Evolutionary conservation across 2,113 vertebrate genomes (phyloP).

Genomic region (Hemibagrus wyckioides): DNA sequence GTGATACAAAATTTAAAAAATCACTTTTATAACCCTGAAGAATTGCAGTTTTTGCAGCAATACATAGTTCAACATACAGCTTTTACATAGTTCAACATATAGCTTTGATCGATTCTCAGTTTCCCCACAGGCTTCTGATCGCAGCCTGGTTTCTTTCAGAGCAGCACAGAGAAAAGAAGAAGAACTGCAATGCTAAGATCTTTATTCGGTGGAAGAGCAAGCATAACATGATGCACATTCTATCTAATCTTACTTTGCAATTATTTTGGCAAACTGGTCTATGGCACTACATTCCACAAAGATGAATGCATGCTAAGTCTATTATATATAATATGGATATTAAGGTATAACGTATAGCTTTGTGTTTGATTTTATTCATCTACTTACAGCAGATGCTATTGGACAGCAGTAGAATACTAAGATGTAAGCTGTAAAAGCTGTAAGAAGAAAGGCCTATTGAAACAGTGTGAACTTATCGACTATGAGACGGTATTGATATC

Average conservation of each 20-base stretch:
- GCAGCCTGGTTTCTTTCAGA: background rate
- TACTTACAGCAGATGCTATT: background rate
- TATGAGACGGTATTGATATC: constrained; percentile 33
- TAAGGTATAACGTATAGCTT: background rate
- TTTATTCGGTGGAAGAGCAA: background rate
- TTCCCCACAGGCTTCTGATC: background rate
- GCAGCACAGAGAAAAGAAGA: background rate
- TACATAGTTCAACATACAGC: background rate
- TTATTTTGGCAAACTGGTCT: background rate
- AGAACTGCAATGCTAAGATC: background rate
- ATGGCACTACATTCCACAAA: background rate
- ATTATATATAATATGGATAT: background rate
- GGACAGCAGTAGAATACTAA: background rate
- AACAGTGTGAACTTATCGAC: background rate
- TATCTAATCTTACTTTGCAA: background rate
- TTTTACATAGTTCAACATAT: background rate
- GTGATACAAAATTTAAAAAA: background rate
- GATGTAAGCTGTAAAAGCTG: background rate
- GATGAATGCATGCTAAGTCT: background rate
- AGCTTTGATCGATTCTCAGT: too few species aligned
- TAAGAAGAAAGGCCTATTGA: background rate
- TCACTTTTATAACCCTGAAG: background rate
- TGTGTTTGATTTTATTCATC: background rate
- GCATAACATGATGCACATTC: background rate
- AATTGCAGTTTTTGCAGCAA: background rate